phyloP scores from a whole-genome alignment of 2,797 vertebrate species.

The Parauchenoglanis punctatus region DNA sequence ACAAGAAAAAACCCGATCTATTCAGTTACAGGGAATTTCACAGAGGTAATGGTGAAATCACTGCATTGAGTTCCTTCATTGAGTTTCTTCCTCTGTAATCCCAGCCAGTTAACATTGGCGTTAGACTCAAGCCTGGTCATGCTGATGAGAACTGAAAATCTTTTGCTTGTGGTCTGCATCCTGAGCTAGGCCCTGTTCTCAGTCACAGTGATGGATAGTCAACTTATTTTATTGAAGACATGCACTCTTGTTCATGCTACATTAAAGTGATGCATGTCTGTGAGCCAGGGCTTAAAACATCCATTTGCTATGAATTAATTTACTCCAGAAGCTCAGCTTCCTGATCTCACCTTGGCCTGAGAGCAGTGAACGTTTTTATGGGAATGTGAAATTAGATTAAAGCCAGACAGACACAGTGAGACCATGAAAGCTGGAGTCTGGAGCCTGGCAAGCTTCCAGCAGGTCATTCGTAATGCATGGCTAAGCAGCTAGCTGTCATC shows the following conservation, averaged over 20 bases:
- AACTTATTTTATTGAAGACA: background rate
- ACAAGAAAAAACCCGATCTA: background rate
- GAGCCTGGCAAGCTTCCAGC: background rate
- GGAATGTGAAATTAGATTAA: constrained; percentile 14
- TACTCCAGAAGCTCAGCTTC: background rate
- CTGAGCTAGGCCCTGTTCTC: background rate
- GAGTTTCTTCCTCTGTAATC: background rate
- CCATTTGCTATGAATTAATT: constrained; percentile 2
- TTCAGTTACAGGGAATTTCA: constrained; percentile 28
- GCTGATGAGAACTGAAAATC: background rate
- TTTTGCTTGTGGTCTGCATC: background rate
- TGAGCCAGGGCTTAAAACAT: background rate
- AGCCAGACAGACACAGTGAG: background rate
- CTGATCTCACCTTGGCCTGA: constrained; percentile 18
- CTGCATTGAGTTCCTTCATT: constrained; percentile 1
- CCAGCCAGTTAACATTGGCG: background rate
- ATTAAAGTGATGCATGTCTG: constrained; percentile 12
- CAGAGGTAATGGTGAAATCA: background rate
- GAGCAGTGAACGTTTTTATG: background rate
- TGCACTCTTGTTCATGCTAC: background rate
- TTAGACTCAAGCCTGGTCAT: background rate
- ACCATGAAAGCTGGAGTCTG: background rate
- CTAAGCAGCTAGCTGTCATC: background rate
- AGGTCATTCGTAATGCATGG: background rate
- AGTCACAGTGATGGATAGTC: background rate